Evolutionary conservation across 2,888 invertebrate species (phyloP).

Genomic region (Rugalucina vietnamica): DNA sequence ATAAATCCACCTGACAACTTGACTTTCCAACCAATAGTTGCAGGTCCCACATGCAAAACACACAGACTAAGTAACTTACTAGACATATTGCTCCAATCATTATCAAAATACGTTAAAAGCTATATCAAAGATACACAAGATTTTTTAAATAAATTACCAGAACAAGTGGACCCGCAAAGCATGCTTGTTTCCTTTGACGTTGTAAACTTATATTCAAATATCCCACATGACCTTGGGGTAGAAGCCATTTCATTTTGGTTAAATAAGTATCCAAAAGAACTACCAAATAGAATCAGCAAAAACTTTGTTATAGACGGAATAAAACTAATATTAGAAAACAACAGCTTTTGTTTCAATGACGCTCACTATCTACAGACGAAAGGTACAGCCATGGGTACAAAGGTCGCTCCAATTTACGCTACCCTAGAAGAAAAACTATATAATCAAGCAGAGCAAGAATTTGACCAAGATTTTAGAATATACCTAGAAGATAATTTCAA

Average conservation of each 20-base stretch:
- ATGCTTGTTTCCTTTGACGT: background rate
- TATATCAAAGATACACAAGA: background rate
- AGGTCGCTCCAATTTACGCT: background rate
- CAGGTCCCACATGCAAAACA: background rate
- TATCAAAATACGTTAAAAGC: background rate
- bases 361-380: background rate
- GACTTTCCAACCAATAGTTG: background rate
- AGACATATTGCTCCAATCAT: background rate
- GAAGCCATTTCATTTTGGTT: background rate
- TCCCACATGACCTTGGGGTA: background rate
- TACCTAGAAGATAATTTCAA: background rate
- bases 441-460: background rate
- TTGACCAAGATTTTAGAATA: background rate
- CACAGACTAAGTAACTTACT: background rate
- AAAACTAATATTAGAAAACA: background rate
- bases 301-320: background rate
- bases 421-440: background rate
- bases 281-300: background rate
- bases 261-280: background rate
- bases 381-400: background rate
- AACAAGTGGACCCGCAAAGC: background rate
- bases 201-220: background rate
- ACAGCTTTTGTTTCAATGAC: background rate
- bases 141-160: background rate
- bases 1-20: background rate